Conservation (phyloP, 2,888 invertebrate species). For the Torymus auratus region DNA sequence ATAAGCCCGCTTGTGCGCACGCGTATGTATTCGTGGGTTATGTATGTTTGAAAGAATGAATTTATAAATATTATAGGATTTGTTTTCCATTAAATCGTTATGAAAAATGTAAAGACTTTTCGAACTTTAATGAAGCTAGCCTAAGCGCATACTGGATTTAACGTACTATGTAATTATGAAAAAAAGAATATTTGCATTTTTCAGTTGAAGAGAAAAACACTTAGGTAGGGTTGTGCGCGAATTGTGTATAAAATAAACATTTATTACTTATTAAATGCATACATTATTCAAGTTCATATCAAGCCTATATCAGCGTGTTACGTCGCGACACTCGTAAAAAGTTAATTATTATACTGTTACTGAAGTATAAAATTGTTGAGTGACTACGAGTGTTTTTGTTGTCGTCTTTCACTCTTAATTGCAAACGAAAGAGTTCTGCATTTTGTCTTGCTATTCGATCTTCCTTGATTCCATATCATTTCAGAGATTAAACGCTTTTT, state of each 20-base stretch:
- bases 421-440: slow-evolving; percentile 25
- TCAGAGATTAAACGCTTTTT: not conserved
- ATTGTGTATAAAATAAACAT: slow-evolving; percentile 28
- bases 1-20: not conserved
- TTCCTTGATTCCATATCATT: not conserved
- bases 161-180: slow-evolving; percentile 50
- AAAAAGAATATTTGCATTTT: slow-evolving; percentile 30
- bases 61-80: slow-evolving; percentile 36
- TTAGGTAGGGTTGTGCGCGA: slow-evolving; percentile 23
- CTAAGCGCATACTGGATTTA: slow-evolving; percentile 48
- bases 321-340: slow-evolving; percentile 65
- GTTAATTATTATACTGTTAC: slow-evolving; percentile 68
- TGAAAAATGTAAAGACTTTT: slow-evolving; percentile 40
- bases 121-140: slow-evolving; percentile 25
- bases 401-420: slow-evolving; percentile 49
- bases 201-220: slow-evolving; percentile 16
- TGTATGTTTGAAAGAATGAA: not conserved
- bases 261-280: slow-evolving; percentile 34
- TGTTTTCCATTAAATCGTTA: slow-evolving; percentile 28
- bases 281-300: slow-evolving; percentile 72
- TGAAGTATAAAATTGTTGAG: slow-evolving; percentile 70
- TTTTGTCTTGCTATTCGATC: slow-evolving; percentile 39
- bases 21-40: slow-evolving; percentile 2
- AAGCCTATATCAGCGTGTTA: slow-evolving; percentile 76
- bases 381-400: slow-evolving; percentile 59